Conservation (phyloP, 2,888 invertebrate genomes). For the Ormia ochracea region DNA sequence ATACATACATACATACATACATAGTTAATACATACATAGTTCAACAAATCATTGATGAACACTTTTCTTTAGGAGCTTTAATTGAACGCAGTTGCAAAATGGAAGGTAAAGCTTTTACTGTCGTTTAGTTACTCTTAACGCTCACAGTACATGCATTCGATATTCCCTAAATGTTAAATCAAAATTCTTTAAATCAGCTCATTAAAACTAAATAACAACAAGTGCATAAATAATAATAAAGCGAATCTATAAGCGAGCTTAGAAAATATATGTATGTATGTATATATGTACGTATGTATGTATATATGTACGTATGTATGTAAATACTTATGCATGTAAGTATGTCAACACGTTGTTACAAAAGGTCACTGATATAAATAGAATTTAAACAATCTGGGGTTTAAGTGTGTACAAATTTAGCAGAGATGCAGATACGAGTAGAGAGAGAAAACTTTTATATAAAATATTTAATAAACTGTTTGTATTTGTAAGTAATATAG, state of each 20-base stretch:
- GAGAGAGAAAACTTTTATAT: background rate
- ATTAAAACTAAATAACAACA: background rate
- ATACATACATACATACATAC: too few species aligned
- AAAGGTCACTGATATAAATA: constrained; percentile 41
- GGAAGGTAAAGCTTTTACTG: too few species aligned
- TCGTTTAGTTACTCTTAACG: too few species aligned
- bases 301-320: background rate
- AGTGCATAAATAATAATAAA: background rate
- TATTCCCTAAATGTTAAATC: too few species aligned
- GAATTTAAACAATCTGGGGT: background rate
- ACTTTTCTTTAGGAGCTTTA: too few species aligned
- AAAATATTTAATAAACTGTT: background rate
- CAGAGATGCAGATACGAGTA: background rate
- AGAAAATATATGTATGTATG: background rate
- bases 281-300: background rate
- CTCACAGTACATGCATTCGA: too few species aligned
- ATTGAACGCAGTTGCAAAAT: too few species aligned
- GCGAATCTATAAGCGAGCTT: background rate
- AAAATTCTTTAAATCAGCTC: background rate
- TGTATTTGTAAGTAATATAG: background rate
- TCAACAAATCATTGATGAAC: too few species aligned
- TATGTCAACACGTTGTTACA: constrained; percentile 34
- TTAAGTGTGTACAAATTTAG: background rate
- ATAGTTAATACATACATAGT: too few species aligned
- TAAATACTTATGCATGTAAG: background rate